These are phyloP conservation scores for Sminthurides bifidus DNA, from an alignment of 1,140 invertebrate species.

Conservation along the genomic window DNA sequence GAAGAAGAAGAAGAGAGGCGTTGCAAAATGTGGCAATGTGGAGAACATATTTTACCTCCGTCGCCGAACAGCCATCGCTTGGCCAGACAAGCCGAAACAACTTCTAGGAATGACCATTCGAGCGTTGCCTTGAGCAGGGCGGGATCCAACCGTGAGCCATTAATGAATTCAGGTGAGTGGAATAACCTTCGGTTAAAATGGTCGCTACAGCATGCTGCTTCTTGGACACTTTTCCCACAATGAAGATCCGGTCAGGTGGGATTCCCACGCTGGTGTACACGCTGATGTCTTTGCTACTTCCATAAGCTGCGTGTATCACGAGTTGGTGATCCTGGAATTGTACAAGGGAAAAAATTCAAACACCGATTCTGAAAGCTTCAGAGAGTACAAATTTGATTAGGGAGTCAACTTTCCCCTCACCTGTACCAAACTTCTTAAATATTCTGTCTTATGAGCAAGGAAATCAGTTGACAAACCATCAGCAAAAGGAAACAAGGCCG, in stretches of 20 bases:
- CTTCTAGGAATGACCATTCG: constrained; percentile 84
- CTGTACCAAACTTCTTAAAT: constrained; percentile 70
- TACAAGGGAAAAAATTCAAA: background rate
- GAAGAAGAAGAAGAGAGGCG: too few species aligned
- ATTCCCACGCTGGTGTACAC: constrained; percentile 84
- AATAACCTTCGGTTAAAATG: constrained; percentile 68
- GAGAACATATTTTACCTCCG: constrained; percentile 44
- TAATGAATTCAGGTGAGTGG: constrained; percentile 70
- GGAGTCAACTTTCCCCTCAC: constrained; percentile 47
- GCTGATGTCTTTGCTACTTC: constrained; percentile 88
- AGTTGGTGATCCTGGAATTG: constrained; percentile 69
- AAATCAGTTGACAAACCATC: constrained; percentile 95
- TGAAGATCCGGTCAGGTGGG: constrained; percentile 78
- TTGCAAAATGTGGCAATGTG: too few species aligned
- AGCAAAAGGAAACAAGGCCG: constrained; percentile 92
- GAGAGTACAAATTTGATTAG: background rate
- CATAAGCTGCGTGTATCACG: constrained; percentile 81
- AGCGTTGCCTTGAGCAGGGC: constrained; percentile 87
- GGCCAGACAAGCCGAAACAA: constrained; percentile 65
- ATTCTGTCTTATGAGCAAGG: constrained; percentile 84
- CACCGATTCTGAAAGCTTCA: background rate
- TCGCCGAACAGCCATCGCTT: constrained; percentile 52
- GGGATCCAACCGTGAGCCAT: constrained; percentile 65
- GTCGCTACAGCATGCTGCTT: constrained; percentile 73
- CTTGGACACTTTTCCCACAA: constrained; percentile 83